phyloP scores from a whole-genome alignment of 2,888 invertebrate genomes.

The Lithophane leautieri region DNA sequence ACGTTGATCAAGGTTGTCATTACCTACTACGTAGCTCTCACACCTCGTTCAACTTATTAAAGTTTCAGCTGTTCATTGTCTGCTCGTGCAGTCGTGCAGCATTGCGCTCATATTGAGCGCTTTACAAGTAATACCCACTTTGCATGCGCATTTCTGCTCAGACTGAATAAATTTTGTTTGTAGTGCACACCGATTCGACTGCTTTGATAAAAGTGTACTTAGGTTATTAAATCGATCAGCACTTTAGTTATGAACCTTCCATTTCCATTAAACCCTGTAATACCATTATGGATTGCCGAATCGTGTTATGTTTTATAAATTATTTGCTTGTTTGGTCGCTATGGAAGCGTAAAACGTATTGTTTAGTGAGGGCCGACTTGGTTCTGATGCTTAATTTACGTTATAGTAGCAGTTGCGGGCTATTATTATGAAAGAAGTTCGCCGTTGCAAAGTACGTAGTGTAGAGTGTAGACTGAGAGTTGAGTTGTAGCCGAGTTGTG shows the following conservation, averaged over 20 bases:
- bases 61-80: constrained; percentile 81
- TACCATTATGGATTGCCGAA: constrained; percentile 25
- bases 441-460: constrained; percentile 57
- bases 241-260: constrained; percentile 46
- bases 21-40: constrained; percentile 51
- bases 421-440: constrained; percentile 48
- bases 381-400: constrained; percentile 31
- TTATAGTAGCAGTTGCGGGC: constrained; percentile 29
- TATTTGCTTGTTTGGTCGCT: constrained; percentile 37
- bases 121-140: constrained; percentile 74
- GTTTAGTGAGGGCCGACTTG: constrained; percentile 9
- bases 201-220: constrained; percentile 55
- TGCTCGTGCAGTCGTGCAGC: constrained; percentile 64
- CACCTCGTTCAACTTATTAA: constrained; percentile 76
- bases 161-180: constrained; percentile 66
- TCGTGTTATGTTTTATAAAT: constrained; percentile 29
- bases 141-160: constrained; percentile 71
- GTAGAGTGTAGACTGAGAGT: constrained; percentile 55
- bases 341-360: constrained; percentile 34
- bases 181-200: constrained; percentile 45
- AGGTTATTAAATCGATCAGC: constrained; percentile 58
- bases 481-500: constrained; percentile 67
- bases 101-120: constrained; percentile 73
- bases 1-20: constrained; percentile 63
- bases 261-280: constrained; percentile 30